These are phyloP conservation scores for Andrena haemorrhoa DNA, from an alignment of 2,888 invertebrate genomes.

Conservation along the genomic window DNA sequence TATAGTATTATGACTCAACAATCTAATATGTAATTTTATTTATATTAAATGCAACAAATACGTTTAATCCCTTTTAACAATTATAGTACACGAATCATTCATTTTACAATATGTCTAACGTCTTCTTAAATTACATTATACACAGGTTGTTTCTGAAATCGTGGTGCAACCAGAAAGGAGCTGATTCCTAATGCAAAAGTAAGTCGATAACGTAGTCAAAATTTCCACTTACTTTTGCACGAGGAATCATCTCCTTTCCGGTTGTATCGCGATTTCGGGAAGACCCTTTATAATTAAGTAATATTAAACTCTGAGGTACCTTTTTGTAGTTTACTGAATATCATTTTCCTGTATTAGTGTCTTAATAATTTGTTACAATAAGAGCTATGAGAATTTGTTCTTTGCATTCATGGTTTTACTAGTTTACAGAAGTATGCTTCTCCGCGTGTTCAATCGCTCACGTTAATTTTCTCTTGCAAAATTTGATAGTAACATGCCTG, in stretches of 20 bases:
- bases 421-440: constrained; percentile 17
- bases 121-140: constrained; percentile 19
- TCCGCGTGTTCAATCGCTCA: constrained; percentile 73
- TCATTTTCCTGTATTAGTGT: constrained; percentile 13
- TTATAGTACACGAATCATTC: constrained; percentile 34
- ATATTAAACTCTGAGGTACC: constrained; percentile 40
- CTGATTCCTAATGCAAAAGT: too few relatives aligned
- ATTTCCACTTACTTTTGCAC: too few relatives aligned
- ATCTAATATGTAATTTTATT: constrained; percentile 30
- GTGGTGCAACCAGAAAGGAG: too few relatives aligned
- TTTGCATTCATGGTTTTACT: constrained; percentile 5
- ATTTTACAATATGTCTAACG: constrained; percentile 21
- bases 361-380: constrained; percentile 21
- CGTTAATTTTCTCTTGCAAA: constrained; percentile 87
- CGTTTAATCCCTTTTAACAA: constrained; percentile 45
- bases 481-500: constrained; percentile 93
- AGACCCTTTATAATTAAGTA: background rate
- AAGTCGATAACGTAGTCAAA: too few relatives aligned
- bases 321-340: constrained; percentile 10
- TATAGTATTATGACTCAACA: constrained; percentile 25
- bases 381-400: constrained; percentile 5
- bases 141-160: too few relatives aligned
- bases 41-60: constrained; percentile 45
- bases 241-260: too few relatives aligned
- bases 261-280: background rate